Evolutionary conservation across 1,140 invertebrate species (phyloP).

Genomic region (Lucilia cuprina): DNA sequence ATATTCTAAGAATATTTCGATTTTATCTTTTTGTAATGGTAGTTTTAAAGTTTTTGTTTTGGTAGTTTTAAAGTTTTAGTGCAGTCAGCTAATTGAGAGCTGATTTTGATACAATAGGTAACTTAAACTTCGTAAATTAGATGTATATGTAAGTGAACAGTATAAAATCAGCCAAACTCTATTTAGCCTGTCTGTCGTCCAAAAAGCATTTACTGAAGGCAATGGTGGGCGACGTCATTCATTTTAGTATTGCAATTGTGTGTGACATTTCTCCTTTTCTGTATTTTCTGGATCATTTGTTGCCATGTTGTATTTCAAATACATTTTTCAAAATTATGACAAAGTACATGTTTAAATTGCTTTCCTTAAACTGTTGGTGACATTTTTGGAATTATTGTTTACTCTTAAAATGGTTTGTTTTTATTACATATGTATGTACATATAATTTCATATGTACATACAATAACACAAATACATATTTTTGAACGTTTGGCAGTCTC

Average conservation of each 20-base stretch:
- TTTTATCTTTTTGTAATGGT: too few species aligned
- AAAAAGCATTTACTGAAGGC: neutral
- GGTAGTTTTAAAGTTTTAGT: too few species aligned
- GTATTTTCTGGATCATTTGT: constrained; percentile 36
- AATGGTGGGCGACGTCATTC: neutral
- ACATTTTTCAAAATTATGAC: constrained; percentile 37
- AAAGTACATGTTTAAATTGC: constrained; percentile 35
- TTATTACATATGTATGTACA: neutral
- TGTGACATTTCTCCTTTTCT: neutral
- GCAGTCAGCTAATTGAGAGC: too few species aligned
- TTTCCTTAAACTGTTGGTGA: constrained; percentile 30
- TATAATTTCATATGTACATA: neutral
- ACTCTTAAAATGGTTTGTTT: constrained; percentile 16
- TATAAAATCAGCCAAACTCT: neutral
- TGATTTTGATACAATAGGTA: too few species aligned
- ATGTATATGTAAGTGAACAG: too few species aligned
- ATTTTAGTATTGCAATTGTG: neutral
- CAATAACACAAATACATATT: neutral
- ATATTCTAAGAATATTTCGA: too few species aligned
- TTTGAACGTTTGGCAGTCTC: neutral
- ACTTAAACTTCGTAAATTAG: too few species aligned
- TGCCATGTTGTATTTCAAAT: constrained; percentile 36
- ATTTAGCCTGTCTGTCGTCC: neutral
- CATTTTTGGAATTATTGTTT: constrained; percentile 32
- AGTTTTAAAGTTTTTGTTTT: too few species aligned